Base-by-base conservation (phyloP, 2,797 vertebrate genomes). In the Pseudomugil tenellus region DNA sequence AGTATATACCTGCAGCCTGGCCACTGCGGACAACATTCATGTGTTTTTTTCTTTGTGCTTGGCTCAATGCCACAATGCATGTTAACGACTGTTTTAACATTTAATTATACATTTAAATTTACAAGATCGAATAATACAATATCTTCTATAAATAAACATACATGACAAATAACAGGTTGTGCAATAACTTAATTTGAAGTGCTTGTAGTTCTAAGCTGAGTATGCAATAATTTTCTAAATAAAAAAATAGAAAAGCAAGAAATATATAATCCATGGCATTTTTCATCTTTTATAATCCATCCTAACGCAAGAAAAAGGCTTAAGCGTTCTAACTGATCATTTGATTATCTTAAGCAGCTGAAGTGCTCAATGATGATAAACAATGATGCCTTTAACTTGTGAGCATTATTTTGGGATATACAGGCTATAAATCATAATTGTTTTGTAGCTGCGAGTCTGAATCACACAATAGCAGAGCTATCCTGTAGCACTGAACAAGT, bases 1-100 rank as follows among this genome's bases (percentile, higher is more conserved):
- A 80, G 74, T 29, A 32, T 70, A 23, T 32, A 46, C 79, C 83
- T 74, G 77, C 82, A 84, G 79, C 9, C 46, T 58, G 61, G 57
- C 62, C 13, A 56, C 71, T 79, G 79, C 76, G 76, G 77, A 84
- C n/a, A 63, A 58, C 67, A 69, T 41, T 26, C 25, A 17, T 58
- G 8, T n/a, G 31, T 57, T 32, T 58, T 32, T 35, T 16, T 43
- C 9, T 62, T 31, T 37, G 19, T 35, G 5, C 63, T 51, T 25
- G 31, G 0, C n/a, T 52, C 11, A n/a, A 52, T 63, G 46, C 10
- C 21, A 9, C 49, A 37, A 6, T 17, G 2, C 35, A 23, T 49
- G 10, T 43, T 53, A 32, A 52, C 55, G 11, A 32, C 37, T 19
- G 35, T 26, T 32, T 17, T 12, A 55, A 34, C 12, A 23, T 4